Percentiles rank a stretch among this genome's conserved stretches.
phyloP scores from a whole-genome alignment of 2,113 vertebrate genomes.

The Osmerus mordax region DNA sequence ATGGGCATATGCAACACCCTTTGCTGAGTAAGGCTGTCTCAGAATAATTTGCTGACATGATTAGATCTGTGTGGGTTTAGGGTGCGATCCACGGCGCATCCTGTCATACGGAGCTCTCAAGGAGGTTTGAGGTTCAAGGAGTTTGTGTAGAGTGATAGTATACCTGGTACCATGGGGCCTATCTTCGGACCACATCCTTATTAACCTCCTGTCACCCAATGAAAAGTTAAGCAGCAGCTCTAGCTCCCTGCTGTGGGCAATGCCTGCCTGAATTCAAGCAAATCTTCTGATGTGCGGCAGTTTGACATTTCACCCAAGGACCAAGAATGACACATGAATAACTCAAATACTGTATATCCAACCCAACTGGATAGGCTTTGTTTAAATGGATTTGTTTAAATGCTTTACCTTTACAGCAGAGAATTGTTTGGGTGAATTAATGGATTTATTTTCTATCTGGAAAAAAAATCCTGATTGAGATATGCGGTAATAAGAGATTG shows the following conservation, averaged over 20 bases:
- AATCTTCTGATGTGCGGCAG: constrained; percentile 35
- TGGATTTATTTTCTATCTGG: no score
- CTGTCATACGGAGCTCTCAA: background rate
- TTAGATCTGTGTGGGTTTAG: background rate
- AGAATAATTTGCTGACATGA: background rate
- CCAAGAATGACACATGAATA: constrained; percentile 30
- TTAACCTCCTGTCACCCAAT: constrained; percentile 43
- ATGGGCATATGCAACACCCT: constrained; percentile 31
- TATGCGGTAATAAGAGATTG: no score
- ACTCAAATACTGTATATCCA: constrained; percentile 17
- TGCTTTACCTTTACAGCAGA: no score
- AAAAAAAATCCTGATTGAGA: no score
- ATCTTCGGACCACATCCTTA: background rate
- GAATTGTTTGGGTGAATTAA: no score
- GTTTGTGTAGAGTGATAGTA: constrained; percentile 38
- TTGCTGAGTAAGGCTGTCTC: constrained; percentile 1
- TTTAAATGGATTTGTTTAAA: background rate
- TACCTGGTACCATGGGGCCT: constrained; percentile 38
- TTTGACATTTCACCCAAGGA: constrained; percentile 37
- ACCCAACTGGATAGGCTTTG: constrained; percentile 14
- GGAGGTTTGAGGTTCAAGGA: constrained; percentile 12
- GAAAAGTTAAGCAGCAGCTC: constrained; percentile 51
- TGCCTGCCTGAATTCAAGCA: constrained; percentile 40
- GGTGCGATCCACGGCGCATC: background rate
- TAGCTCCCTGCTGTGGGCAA: constrained; percentile 47